Evolutionary conservation across 2,797 vertebrate genomes (phyloP).

Genomic region (Labroides dimidiatus): DNA sequence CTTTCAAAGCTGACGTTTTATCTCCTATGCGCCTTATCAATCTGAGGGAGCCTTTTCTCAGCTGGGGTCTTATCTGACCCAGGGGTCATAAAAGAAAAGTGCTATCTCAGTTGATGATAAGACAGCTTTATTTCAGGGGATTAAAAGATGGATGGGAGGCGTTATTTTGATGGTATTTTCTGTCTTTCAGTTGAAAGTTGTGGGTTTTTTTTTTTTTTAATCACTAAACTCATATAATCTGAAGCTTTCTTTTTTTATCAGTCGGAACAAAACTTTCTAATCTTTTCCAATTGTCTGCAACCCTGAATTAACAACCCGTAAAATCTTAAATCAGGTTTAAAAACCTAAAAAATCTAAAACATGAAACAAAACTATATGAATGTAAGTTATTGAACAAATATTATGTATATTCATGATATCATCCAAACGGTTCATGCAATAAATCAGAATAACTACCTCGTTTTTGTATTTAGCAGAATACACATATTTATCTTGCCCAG

Average conservation of each 20-base stretch:
- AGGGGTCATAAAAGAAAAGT: constrained; percentile 37
- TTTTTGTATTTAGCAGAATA: no score
- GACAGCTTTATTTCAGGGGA: constrained; percentile 23
- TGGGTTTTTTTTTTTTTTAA: neutral
- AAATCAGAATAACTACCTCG: no score
- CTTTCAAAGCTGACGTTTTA: constrained; percentile 34
- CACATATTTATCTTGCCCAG: no score
- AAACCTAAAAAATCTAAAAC: no score
- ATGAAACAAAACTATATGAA: no score
- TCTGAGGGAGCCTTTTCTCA: constrained; percentile 11
- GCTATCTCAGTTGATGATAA: constrained; percentile 18
- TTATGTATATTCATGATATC: no score
- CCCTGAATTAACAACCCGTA: no score
- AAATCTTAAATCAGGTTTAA: no score
- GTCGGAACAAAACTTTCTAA: neutral
- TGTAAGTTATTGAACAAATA: no score
- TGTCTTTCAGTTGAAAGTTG: constrained; percentile 1
- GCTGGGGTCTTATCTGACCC: constrained; percentile 35
- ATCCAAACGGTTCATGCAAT: no score
- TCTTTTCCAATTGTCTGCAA: neutral
- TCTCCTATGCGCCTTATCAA: constrained; percentile 44
- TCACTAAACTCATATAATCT: neutral
- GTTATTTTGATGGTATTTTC: constrained; percentile 1
- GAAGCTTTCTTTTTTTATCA: neutral
- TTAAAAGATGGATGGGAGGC: neutral